Base-by-base conservation (phyloP, 2,113 vertebrate genomes). In the Herpetotheres cachinnans region DNA sequence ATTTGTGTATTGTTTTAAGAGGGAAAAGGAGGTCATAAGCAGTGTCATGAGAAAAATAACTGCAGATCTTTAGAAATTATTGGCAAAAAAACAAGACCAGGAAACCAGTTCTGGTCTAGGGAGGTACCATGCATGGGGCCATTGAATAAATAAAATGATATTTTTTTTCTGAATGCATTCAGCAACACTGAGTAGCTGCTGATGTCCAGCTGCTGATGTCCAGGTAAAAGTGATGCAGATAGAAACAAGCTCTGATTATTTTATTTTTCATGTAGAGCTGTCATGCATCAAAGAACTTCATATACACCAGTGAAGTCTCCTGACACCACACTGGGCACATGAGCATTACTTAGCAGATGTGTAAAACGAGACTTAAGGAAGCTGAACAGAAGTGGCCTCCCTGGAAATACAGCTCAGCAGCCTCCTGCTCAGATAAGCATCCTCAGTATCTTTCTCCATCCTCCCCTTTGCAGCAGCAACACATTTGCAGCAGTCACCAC, bases 1-100 rank as follows among this genome's bases (percentile, higher is more conserved):
- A 95, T 93, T 87, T 89, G 42, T 95, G 67, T 81, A 70, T 71
- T 76, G 34, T 83, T 94, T 82, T 76, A 87, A 93, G 47, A 82
- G 65, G 18, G 38, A 61, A 94, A 96, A 95, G 32, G 61, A 96
- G 50, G 55, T 82, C 56, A 91, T 89, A 90, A 91, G 47, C 67
- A 92, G 24, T 86, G 80, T 38, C 0, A 0, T 44, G 40, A 90
- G 26, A 56, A 94, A 95, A 95, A 54, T 49, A 80, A 79, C 50
- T 29, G 15, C 14, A 91, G 69, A 67, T 65, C 18, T 93, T 89
- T 61, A 59, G 26, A 55, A n/a, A 65, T 38, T 89, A 47, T 36
- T 72, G 30, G 24, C 21, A 84, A 42, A 93, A 81, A 81, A 44
- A 15, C 21, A 95, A 95, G 62, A 78, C 26, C 12, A 65, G 83